phyloP scores from a whole-genome alignment of 1,140 invertebrate species.

The Heliothis subflexa region DNA sequence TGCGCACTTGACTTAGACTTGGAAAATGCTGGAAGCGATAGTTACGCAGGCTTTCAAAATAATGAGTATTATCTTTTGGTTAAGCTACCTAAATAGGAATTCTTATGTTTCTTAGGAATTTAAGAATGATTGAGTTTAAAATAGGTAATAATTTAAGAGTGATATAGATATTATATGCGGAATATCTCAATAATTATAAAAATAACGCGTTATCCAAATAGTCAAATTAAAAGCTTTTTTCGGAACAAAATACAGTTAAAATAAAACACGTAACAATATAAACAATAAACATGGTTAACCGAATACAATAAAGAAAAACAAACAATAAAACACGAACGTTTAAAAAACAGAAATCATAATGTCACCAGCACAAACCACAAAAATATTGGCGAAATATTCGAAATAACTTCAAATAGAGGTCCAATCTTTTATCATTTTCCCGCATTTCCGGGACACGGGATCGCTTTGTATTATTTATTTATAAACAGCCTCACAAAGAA shows the following conservation, averaged over 20 bases:
- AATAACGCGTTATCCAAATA: too few species aligned
- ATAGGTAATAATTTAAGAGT: too few species aligned
- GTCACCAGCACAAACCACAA: slow-evolving; percentile 13
- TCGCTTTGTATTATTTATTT: slow-evolving; percentile 11
- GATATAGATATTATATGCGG: too few species aligned
- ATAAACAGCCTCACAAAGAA: neutral
- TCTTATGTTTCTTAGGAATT: too few species aligned
- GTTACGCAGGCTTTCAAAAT: neutral
- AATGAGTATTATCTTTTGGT: neutral
- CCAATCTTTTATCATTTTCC: slow-evolving; percentile 39
- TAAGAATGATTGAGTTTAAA: too few species aligned
- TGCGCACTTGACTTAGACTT: slow-evolving; percentile 19
- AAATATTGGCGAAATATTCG: slow-evolving; percentile 24
- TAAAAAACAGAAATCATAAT: slow-evolving; percentile 16
- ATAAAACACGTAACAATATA: neutral
- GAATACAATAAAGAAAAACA: neutral
- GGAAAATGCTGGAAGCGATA: slow-evolving; percentile 6
- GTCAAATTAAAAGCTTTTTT: too few species aligned
- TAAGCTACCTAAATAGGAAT: neutral
- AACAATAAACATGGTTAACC: neutral
- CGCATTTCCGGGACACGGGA: slow-evolving; percentile 16
- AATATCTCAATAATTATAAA: too few species aligned
- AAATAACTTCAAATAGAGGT: slow-evolving; percentile 20
- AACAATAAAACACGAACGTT: neutral
- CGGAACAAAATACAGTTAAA: too few species aligned